Base-by-base conservation (phyloP, 1,140 invertebrate species). In the Zaprionus davidi region DNA sequence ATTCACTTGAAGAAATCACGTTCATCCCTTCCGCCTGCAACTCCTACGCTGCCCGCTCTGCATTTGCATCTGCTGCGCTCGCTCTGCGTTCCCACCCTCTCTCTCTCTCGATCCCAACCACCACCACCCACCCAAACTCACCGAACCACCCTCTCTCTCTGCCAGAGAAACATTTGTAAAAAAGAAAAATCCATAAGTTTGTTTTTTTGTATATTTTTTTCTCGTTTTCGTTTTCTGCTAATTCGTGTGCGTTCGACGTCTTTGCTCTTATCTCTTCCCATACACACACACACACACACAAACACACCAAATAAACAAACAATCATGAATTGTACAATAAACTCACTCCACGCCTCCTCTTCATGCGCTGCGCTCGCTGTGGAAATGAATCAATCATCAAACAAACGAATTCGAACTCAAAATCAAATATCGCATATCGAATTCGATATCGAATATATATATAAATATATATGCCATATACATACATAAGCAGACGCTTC, bases 321-420 rank as follows among this genome's bases (percentile, higher is more conserved):
- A 76, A 66, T 84, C 83, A 87, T 87, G 75, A 81, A 76, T 65
- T 87, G 83, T 87, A 81, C 69, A 87, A 87, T 79, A 83, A 74
- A 80, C 75, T 31, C 70, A 64, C 71, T 85, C 78, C 80, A 69
- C 74, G 81, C 79, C 70, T 79, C 73, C 78, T 87, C 85, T 88
- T 90, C 85, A 87, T 88, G 85, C 85, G 78, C 81, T 84, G 85
- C 81, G 75, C 84, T 90, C 84, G 85, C 85, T 90, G 81, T 90
- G 84, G 84, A 88, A 76, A 75, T 73, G 68, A 77, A 82, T 72
- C 36, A 70, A 64, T 53, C 81, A 86, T 82, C 64, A 55, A 77
- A 72, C 72, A 31, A 31, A 60, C 64, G 56, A 76, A 63, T 20
- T 36, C 24, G 24, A 64, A 46, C 20, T 53, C 53, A 44, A 46